These are phyloP conservation scores for Nylanderia fulva DNA, from an alignment of 1,140 invertebrate species.

Conservation along the genomic window DNA sequence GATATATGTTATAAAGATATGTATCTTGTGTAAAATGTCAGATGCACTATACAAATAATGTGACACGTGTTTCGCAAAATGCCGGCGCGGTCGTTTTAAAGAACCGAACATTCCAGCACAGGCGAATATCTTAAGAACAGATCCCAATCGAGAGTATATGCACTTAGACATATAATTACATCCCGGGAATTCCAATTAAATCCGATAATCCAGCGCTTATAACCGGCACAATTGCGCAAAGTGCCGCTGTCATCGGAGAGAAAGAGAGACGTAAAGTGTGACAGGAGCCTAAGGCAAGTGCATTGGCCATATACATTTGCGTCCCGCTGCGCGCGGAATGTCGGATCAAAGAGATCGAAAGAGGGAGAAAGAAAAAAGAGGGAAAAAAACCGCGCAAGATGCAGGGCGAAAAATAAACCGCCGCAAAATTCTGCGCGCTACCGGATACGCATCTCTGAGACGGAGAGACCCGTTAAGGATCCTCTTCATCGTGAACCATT, in stretches of 20 bases:
- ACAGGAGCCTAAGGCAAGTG: conserved; percentile 45
- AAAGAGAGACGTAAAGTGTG: conserved; percentile 42
- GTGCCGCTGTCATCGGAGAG: conserved; percentile 22
- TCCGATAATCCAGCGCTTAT: conserved; percentile 13
- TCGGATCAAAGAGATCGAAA: conserved; percentile 23
- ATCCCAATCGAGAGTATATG: background rate
- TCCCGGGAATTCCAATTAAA: conserved; percentile 38
- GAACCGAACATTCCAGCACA: conserved; percentile 2
- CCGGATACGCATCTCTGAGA: conserved; percentile 54
- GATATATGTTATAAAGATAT: background rate
- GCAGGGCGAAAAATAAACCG: conserved; percentile 41
- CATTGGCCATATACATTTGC: conserved; percentile 44
- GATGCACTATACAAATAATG: background rate
- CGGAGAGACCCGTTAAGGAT: conserved; percentile 18
- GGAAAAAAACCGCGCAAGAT: background rate
- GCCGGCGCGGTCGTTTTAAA: background rate
- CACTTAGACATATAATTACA: conserved; percentile 24
- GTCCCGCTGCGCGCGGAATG: conserved; percentile 23
- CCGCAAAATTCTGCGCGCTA: conserved; percentile 44
- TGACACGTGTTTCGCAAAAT: background rate
- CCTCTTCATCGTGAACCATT: background rate
- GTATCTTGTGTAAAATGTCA: conserved; percentile 5
- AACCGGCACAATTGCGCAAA: background rate
- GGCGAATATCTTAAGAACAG: conserved; percentile 11
- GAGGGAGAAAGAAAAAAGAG: background rate